phyloP scores from a whole-genome alignment of 2,797 vertebrate genomes.

The Tenualosa ilisha region DNA sequence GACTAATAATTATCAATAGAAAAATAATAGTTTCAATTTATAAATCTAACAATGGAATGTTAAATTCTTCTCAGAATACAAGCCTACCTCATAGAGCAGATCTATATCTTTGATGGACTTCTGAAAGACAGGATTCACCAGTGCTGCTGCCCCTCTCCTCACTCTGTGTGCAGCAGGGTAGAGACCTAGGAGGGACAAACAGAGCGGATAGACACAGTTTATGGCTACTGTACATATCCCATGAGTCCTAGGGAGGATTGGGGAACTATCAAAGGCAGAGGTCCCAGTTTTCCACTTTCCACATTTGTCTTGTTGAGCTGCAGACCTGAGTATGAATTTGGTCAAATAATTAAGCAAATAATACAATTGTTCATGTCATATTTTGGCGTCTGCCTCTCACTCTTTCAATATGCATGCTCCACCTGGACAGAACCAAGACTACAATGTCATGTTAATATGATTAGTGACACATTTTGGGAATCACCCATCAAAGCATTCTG shows the following conservation, averaged over 20 bases:
- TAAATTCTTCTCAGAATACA: not conserved
- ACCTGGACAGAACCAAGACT: too few species aligned
- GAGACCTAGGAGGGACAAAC: slow-evolving; percentile 70
- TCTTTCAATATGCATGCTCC: too few species aligned
- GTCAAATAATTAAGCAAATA: too few species aligned
- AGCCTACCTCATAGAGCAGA: slow-evolving; percentile 88
- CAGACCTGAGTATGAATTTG: too few species aligned
- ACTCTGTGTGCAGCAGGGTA: slow-evolving; percentile 84
- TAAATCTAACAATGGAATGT: not conserved
- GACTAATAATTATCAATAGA: too few species aligned
- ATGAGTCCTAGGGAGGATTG: too few species aligned
- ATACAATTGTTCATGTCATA: too few species aligned
- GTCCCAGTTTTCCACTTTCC: too few species aligned
- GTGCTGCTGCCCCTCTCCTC: slow-evolving; percentile 76
- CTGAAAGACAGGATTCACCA: slow-evolving; percentile 85
- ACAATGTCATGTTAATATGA: not conserved
- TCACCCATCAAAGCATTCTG: not conserved
- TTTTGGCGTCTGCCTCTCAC: too few species aligned
- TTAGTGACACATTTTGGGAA: not conserved
- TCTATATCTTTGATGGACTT: slow-evolving; percentile 81
- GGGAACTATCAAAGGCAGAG: too few species aligned
- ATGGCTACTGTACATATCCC: too few species aligned
- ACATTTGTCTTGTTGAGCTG: too few species aligned
- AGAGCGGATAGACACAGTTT: not conserved
- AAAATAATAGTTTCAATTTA: not conserved